phyloP scores from a whole-genome alignment of 2,888 invertebrate species.

The Deilephila porcellus region DNA sequence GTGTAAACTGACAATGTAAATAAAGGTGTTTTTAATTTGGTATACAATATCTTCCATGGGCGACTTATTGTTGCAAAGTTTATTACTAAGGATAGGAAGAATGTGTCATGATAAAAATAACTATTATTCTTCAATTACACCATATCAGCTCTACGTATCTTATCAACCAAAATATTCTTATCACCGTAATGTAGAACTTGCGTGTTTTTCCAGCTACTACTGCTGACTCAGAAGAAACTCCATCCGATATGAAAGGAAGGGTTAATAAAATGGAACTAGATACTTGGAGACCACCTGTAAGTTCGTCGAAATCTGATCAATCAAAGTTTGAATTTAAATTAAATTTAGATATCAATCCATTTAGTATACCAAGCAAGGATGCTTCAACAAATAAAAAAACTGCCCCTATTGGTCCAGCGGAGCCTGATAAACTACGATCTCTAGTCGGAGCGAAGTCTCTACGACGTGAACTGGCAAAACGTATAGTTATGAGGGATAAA shows the following conservation, averaged over 20 bases:
- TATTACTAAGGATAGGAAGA: too few species aligned
- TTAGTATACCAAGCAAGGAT: neutral
- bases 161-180: neutral
- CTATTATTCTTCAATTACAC: neutral
- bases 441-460: neutral
- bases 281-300: neutral
- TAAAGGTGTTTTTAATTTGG: too few species aligned
- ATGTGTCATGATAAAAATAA: too few species aligned
- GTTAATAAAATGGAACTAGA: neutral
- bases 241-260: neutral
- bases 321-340: neutral
- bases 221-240: neutral
- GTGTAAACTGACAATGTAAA: too few species aligned
- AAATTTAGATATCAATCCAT: neutral
- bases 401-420: neutral
- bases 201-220: neutral
- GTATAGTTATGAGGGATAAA: neutral
- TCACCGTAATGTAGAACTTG: neutral
- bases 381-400: neutral
- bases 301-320: neutral
- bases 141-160: neutral
- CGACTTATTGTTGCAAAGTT: too few species aligned
- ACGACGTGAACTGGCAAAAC: neutral
- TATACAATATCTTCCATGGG: too few species aligned
- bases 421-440: neutral